phyloP scores from a whole-genome alignment of 1,140 invertebrate species.

The Drosophila athabasca region DNA sequence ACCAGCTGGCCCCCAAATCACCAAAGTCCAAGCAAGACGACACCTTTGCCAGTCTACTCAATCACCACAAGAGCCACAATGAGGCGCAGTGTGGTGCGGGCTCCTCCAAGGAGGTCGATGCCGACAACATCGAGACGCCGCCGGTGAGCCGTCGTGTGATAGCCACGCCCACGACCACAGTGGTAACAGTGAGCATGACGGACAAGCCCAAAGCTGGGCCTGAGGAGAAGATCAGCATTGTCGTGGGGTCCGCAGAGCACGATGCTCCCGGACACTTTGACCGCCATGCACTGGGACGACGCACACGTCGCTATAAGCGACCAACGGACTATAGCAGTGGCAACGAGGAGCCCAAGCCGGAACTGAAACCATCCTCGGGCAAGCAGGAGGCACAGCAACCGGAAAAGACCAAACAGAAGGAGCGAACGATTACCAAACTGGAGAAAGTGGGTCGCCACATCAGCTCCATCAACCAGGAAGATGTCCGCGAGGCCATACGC shows the following conservation, averaged over 20 bases:
- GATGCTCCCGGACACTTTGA: conserved; percentile 90
- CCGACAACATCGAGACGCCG: conserved; percentile 95
- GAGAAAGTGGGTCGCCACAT: conserved; percentile 83
- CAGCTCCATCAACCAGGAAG: conserved; percentile 87
- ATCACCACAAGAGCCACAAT: conserved; percentile 77
- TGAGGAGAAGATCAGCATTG: conserved; percentile 27
- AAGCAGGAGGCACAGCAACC: conserved; percentile 34
- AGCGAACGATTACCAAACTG: conserved; percentile 83
- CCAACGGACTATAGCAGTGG: conserved; percentile 86
- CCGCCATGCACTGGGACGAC: conserved; percentile 90
- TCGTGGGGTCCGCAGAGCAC: conserved; percentile 68
- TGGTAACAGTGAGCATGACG: conserved; percentile 70
- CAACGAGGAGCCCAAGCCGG: conserved; percentile 84
- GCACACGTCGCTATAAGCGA: conserved; percentile 92
- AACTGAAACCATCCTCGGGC: conserved; percentile 22
- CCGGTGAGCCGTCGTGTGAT: conserved; percentile 89
- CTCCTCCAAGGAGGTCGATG: conserved; percentile 91
- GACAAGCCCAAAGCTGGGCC: conserved; percentile 57
- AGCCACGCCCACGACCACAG: conserved; percentile 74
- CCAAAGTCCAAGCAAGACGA: conserved; percentile 48
- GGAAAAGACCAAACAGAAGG: conserved; percentile 49
- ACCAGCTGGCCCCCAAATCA: conserved; percentile 32
- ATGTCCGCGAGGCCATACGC: conserved; percentile 86
- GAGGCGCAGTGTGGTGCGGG: conserved; percentile 78
- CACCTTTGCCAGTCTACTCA: conserved; percentile 59